Conservation (phyloP, 2,113 vertebrate genomes). For the Melospiza melodia region DNA sequence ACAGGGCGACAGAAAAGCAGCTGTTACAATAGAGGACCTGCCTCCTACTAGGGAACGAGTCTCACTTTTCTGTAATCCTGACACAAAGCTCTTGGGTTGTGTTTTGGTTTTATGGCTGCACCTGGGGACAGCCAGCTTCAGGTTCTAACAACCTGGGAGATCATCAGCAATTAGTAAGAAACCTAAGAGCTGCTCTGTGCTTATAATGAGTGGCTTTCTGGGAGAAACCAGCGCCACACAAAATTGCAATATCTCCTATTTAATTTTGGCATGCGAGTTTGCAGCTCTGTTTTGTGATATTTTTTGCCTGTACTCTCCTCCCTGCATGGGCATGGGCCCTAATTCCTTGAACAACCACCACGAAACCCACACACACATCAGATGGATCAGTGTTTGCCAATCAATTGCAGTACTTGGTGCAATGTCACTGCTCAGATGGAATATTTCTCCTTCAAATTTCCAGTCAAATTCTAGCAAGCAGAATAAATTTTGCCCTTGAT, state of each 20-base stretch:
- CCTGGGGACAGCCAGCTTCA: conserved; percentile 47
- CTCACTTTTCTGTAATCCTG: conserved; percentile 1
- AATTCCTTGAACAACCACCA: background rate
- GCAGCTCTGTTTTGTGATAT: background rate
- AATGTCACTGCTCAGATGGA: background rate
- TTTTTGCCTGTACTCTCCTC: background rate
- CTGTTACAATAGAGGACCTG: background rate
- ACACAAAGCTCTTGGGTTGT: conserved; percentile 24
- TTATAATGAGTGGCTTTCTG: background rate
- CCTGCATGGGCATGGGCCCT: background rate
- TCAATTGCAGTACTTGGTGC: background rate
- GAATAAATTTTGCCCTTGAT: background rate
- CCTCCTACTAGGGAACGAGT: background rate
- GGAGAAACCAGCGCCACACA: background rate
- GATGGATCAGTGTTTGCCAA: background rate
- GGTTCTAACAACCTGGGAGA: conserved; percentile 7
- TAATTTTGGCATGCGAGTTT: background rate
- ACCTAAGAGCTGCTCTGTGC: background rate
- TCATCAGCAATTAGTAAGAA: conserved; percentile 14
- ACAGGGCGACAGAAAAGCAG: background rate
- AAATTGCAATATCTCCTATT: background rate
- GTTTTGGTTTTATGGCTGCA: conserved; percentile 56
- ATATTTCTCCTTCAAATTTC: background rate
- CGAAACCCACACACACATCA: background rate
- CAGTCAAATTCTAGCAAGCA: background rate